Evolutionary conservation across 2,888 invertebrate species (phyloP), one percentile per base, ranked within the genome.

Genomic region (Diplolepis rosae): DNA sequence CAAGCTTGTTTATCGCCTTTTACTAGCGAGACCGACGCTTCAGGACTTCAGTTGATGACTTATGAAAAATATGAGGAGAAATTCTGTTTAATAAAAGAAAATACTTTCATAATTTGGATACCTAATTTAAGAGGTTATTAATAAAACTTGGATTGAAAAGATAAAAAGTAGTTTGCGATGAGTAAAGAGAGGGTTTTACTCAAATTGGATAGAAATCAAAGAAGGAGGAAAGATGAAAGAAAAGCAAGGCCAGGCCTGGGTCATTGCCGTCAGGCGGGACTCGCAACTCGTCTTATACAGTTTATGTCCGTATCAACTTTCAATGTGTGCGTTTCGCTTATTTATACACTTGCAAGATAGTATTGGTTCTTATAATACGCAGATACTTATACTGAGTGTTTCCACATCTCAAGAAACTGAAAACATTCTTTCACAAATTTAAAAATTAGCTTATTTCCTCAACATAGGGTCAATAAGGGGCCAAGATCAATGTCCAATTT

Each of bases 151-250:
- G 32, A 32, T 32, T 11, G 2, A 32, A 11, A 11, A 32, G 32
- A 9, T 32, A 32, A 11, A 32, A 32, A 32, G 32, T 9, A 32
- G 11, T 32, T 32, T 9, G 32, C n/a, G n/a, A n/a, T n/a, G n/a
- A 4, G 1, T 5, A 4, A 45, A n/a, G n/a, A 15, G 18, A 24
- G 9, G 22, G 11, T 24, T 50, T 24, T 24, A 24, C 24, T 50
- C 24, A 27, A 52, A 52, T 52, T 52, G 45, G 45, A 48, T 52
- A 30, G 28, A 52, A 81, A 83, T 83, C 78, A 81, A 80, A 79
- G 80, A 80, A 83, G 80, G 79, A 81, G 80, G 80, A 81, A 83
- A 84, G 82, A 84, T 79, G 83, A 86, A 83, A 84, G 83, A 84
- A 83, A 84, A 78, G 84, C 84, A 83, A 85, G 85, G 82, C 80